phyloP scores from a whole-genome alignment of 2,797 vertebrate genomes.

The Brachymystax lenok region DNA sequence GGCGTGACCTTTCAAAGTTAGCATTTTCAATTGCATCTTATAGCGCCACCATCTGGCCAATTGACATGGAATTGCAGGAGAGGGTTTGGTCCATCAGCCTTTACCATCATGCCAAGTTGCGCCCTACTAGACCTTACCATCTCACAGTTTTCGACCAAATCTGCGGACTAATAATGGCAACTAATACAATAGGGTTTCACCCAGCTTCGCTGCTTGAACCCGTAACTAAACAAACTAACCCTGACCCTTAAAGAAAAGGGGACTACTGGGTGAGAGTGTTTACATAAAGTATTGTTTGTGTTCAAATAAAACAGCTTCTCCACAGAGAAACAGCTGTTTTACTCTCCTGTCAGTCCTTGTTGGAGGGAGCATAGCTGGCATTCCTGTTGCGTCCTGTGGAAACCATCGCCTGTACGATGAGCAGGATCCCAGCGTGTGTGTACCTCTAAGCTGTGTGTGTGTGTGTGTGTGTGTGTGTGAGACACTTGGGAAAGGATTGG shows the following conservation, averaged over 20 bases:
- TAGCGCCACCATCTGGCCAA: no score
- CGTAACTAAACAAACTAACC: slow-evolving; percentile 5
- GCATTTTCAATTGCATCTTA: no score
- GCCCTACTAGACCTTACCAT: no score
- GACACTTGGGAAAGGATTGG: slow-evolving; percentile 13
- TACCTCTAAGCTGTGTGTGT: slow-evolving; percentile 11
- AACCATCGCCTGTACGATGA: slow-evolving; percentile 57
- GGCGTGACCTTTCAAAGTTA: no score
- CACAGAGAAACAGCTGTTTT: slow-evolving; percentile 3
- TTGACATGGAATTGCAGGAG: no score
- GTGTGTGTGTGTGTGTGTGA: slow-evolving; percentile 20
- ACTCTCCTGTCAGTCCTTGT: slow-evolving; percentile 56
- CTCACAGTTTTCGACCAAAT: no score
- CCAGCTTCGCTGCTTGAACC: slow-evolving; percentile 10
- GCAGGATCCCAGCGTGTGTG: slow-evolving; percentile 46
- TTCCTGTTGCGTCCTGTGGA: slow-evolving; percentile 70
- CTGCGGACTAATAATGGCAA: no score
- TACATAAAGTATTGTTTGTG: neutral
- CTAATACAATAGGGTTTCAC: no score
- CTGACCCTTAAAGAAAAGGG: slow-evolving; percentile 16
- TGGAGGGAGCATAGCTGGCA: slow-evolving; percentile 63
- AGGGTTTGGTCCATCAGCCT: no score
- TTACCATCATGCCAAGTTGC: no score
- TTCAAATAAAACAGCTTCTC: neutral
- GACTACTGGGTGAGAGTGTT: neutral